These are phyloP conservation scores for Drosophila triauraria DNA, from an alignment of 1,140 invertebrate species.

Conservation along the genomic window DNA sequence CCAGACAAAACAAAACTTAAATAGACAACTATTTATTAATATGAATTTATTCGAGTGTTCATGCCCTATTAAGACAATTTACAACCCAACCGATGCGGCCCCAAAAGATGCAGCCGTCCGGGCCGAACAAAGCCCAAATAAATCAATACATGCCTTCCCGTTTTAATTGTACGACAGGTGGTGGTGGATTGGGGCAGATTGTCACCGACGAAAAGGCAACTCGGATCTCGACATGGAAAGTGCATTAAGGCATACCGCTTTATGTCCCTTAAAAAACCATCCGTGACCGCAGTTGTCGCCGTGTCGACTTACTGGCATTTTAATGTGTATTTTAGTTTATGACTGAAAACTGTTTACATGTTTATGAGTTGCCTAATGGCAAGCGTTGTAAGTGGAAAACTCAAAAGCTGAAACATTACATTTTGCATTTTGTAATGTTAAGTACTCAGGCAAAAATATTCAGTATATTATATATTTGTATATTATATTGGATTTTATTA, in stretches of 20 bases:
- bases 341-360: conserved; percentile 33
- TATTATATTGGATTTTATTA: too few relatives aligned
- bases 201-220: conserved; percentile 9
- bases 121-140: conserved; percentile 43
- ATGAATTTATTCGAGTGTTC: conserved; percentile 20
- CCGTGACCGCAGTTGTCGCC: conserved; percentile 37
- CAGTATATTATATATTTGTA: too few relatives aligned
- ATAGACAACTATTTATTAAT: conserved; percentile 25
- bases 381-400: conserved; percentile 1
- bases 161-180: conserved; percentile 67
- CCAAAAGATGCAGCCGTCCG: conserved; percentile 8
- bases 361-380: conserved; percentile 27
- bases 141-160: conserved; percentile 63
- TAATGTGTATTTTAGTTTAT: conserved; percentile 67
- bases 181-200: neutral
- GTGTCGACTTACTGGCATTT: conserved; percentile 29
- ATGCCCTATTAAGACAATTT: conserved; percentile 23
- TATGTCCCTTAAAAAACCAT: conserved; percentile 34
- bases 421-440: conserved; percentile 11
- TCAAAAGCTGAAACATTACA: conserved; percentile 3
- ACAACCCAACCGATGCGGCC: conserved; percentile 1
- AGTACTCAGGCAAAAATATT: neutral
- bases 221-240: conserved; percentile 54
- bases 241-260: conserved; percentile 60
- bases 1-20: conserved; percentile 23